Percentiles rank a stretch among this genome's conserved stretches.
phyloP scores from a whole-genome alignment of 2,888 invertebrate genomes.

The Maniola hyperantus region DNA sequence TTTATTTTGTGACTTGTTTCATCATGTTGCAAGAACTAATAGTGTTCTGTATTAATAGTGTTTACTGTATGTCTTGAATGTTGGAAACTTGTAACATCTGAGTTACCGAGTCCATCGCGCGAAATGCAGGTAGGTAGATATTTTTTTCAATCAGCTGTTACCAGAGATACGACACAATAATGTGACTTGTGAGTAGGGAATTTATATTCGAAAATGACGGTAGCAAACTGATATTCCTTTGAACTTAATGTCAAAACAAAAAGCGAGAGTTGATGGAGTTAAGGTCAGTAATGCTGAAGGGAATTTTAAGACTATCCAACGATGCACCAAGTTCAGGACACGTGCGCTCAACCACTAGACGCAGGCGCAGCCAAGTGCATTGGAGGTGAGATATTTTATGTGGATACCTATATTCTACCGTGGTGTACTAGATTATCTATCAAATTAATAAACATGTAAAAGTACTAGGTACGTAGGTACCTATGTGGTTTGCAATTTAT shows the following conservation, averaged over 20 bases:
- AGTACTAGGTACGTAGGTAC: neutral
- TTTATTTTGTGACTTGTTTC: no score
- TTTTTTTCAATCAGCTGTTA: neutral
- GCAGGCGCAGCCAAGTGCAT: conserved; percentile 36
- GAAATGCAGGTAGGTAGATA: neutral
- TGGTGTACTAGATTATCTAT: conserved; percentile 38
- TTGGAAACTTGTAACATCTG: no score
- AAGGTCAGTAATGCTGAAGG: conserved; percentile 18
- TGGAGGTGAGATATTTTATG: conserved; percentile 41
- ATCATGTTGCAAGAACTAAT: no score
- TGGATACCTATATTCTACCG: no score
- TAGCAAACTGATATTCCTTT: neutral
- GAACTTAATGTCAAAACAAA: neutral
- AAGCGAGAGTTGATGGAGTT: neutral
- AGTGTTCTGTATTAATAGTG: no score
- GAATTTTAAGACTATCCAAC: conserved; percentile 24
- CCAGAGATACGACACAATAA: no score
- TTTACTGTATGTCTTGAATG: no score
- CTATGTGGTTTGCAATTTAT: neutral
- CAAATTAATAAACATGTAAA: neutral
- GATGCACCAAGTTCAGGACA: conserved; percentile 1
- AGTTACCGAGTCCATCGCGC: neutral
- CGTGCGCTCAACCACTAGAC: conserved; percentile 30
- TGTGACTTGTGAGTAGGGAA: no score
- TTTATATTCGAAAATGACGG: neutral